Evolutionary conservation across 2,797 vertebrate genomes (phyloP), one percentile per base, ranked within the genome.

Genomic region (Emydoidea blandingii): DNA sequence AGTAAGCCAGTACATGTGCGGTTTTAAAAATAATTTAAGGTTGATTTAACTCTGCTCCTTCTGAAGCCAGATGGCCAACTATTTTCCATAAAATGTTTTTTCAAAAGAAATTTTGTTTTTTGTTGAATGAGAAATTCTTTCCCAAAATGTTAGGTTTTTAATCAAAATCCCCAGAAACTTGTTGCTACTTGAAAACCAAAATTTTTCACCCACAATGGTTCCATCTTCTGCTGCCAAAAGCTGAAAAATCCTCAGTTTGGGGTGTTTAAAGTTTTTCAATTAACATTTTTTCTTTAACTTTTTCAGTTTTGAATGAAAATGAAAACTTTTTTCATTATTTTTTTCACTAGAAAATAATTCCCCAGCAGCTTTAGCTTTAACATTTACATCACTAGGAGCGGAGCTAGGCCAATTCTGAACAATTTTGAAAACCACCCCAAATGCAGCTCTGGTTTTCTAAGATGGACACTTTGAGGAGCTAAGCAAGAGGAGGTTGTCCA

Each of bases 401-500:
- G 31, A 31, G n/a, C 23, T 21, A 90, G 7, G 25, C 3, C 74
- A 81, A 91, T 44, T 15, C 25, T 31, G 14, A 74, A 2, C 5
- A 47, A 3, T 3, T 90, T 94, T 95, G 81, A 2, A 72, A 84
- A 54, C 50, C 7, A 3, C 1, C 1, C 23, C 12, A 56, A 85
- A 59, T 41, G n/a, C 37, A 87, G 10, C 11, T 72, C 56, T 82
- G 9, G 31, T 50, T 90, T 94, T 85, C 54, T 74, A 25, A n/a
- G 54, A 62, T 12, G 49, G 16, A 41, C 0, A 0, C 12, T n/a
- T 62, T n/a, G 31, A n/a, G 0, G 1, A 76, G 34, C 19, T 5
- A 57, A 29, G 1, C 56, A 80, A 29, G 0, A 0, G 41, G 5
- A 27, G 11, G 8, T 76, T 76, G 8, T 31, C 37, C 41, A 74